Conservation (phyloP, 2,888 invertebrate genomes). For the Mamestra brassicae region DNA sequence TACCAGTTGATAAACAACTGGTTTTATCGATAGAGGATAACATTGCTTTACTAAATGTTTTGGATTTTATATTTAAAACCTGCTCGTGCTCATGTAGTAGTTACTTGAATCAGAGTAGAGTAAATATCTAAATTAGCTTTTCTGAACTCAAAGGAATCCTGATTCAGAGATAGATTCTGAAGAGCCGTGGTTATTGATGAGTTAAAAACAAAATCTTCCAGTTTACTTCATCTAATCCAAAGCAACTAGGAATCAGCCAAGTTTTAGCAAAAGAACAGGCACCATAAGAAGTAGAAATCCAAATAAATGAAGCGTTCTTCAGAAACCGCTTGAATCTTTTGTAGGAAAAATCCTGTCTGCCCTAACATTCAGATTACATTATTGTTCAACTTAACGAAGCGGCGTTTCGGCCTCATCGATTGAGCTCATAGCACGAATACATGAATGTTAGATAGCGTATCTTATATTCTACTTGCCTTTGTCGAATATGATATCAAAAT, state of each 20-base stretch:
- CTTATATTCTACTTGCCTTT: constrained; percentile 26
- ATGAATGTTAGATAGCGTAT: constrained; percentile 57
- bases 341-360: background rate
- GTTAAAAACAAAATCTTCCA: background rate
- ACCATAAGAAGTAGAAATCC: background rate
- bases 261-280: background rate
- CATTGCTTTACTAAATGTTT: constrained; percentile 11
- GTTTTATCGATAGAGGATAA: constrained; percentile 37
- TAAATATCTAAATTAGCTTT: background rate
- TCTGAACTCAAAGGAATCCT: background rate
- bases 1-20: constrained; percentile 52
- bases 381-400: constrained; percentile 27
- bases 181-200: too few relatives aligned
- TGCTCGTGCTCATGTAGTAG: background rate
- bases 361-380: constrained; percentile 36
- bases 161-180: background rate
- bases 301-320: background rate
- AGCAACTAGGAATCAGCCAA: background rate
- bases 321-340: background rate
- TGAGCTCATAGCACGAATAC: constrained; percentile 42
- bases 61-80: background rate
- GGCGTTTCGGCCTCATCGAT: constrained; percentile 32
- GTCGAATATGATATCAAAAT: constrained; percentile 46
- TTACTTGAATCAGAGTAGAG: background rate
- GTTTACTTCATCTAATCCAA: background rate